Evolutionary conservation across 1,140 invertebrate genomes (phyloP).

Genomic region (Steinernema khuongi): DNA sequence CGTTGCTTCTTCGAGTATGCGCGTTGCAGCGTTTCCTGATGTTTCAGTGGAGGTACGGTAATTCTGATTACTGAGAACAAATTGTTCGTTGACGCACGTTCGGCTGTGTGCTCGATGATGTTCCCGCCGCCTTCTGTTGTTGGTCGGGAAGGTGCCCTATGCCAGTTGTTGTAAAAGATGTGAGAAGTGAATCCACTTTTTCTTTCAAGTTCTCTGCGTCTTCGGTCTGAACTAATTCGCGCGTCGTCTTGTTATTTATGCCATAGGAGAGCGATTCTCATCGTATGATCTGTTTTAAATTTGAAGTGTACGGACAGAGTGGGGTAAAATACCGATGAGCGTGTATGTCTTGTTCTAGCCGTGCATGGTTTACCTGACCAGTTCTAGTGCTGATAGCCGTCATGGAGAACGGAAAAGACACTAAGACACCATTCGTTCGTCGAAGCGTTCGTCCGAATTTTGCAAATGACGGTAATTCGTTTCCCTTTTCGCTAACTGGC

Average conservation of each 20-base stretch:
- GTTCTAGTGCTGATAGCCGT: background rate
- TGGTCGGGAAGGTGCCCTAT: no score
- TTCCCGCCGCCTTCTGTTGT: background rate
- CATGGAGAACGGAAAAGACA: background rate
- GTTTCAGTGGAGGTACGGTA: background rate
- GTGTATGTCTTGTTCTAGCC: background rate
- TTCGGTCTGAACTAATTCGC: no score
- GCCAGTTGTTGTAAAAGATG: no score
- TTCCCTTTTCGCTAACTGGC: background rate
- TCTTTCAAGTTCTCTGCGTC: no score
- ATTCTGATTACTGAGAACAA: background rate
- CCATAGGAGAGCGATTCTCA: no score
- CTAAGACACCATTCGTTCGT: conserved; percentile 5
- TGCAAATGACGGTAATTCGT: conserved; percentile 28
- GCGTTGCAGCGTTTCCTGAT: background rate
- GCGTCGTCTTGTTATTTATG: no score
- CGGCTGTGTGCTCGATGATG: background rate
- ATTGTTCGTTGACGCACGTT: background rate
- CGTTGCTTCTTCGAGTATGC: no score
- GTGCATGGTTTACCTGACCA: background rate
- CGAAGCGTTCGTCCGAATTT: conserved; percentile 27
- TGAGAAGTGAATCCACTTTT: no score
- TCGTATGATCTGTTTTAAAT: no score
- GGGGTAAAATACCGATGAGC: no score
- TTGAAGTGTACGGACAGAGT: no score